Evolutionary conservation across 2,113 vertebrate species (phyloP), one percentile per base, ranked within the genome.

Genomic region (Platichthys flesus): DNA sequence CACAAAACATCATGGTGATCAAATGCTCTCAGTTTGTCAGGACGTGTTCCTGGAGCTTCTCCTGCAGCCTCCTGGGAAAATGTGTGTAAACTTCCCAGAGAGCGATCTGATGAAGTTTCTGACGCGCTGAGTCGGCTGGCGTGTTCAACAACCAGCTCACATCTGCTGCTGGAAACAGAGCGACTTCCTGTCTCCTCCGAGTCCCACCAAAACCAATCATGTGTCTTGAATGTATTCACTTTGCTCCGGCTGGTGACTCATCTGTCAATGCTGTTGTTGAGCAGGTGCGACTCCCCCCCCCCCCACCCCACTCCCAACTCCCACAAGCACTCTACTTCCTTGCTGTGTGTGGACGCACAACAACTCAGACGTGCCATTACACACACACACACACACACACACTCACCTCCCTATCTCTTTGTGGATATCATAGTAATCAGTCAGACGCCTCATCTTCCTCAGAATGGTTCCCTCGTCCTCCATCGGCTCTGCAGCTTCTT

Each of bases 341-440:
- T 16, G 5, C 16, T 51, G 18, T 54, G 9, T 8, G 51, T n/a
- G 58, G 74, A 69, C n/a, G 72, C 10, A 23, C 62, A 26, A 69
- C 49, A 10, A 35, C 24, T 2, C 12, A 31, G 31, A 55, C 10
- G 62, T 5, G 0, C 0, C 8, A 18, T 3, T 37, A 62, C 8
- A n/a, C 4, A 37, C 71, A 35, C 75, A 51, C 86, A n/a, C 84
- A 98, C 97, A 49, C 8, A n/a, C 4, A 37, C 71, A 35, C 76
- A 51, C 86, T n/a, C 84, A 98, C 97, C 98, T 96, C 80, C 96
- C 96, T 0, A 99, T 97, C 91, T 99, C 97, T 84, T 98, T 97
- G 0, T 98, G 96, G 79, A 96, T 92, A 7, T 97, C 95, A 0
- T 97, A 99, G 81, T 96, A 97, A 89, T 99, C 97, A 0, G 95